Evolutionary conservation across 2,888 invertebrate genomes (phyloP), one percentile per base, ranked within the genome.

Genomic region (Stenodema calcarata): DNA sequence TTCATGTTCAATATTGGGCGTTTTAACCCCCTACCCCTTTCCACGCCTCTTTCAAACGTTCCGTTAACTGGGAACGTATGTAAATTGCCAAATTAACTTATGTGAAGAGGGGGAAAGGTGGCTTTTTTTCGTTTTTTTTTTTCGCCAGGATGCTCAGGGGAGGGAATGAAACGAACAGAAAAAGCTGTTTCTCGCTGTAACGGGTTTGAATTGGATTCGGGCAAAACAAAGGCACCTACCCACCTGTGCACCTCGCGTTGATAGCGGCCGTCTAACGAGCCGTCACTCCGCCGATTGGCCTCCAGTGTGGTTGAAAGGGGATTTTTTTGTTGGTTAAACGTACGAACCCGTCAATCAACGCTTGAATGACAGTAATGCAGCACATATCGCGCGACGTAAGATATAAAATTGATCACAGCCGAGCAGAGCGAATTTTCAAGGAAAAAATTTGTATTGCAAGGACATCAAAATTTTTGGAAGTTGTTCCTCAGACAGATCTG

Each of bases 41-140:
- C 27, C 27, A 70, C 70, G 18, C 70, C 70, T 70, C 23, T 70
- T 41, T 35, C 18, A 14, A 73, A 16, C 73, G 62, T 73, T 73
- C 73, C 16, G 30, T 73, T 41, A 73, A 41, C 73, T 41, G 73
- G 73, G 14, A 73, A 73, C 73, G 73, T 41, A 73, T 73, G 73
- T 73, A 73, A 73, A 73, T 73, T 73, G 73, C 35, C 73, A 73
- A 73, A 73, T 73, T 73, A 73, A 73, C 73, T 73, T 73, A 73
- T 73, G 73, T 30, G 73, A 35, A 18, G 35, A 35, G 35, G 35
- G 35, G 14, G 14, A 9, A 35, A 12, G 62, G 7, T 0, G 1
- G 23, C 23, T 62, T 62, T 62, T 62, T 23, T 6, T 47, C n/a
- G 1, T 47, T 47, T 47, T 12, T 47, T 42, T 42, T 42, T 42